Evolutionary conservation across 1,140 invertebrate genomes (phyloP).

Genomic region (Zaprionus vittiger): DNA sequence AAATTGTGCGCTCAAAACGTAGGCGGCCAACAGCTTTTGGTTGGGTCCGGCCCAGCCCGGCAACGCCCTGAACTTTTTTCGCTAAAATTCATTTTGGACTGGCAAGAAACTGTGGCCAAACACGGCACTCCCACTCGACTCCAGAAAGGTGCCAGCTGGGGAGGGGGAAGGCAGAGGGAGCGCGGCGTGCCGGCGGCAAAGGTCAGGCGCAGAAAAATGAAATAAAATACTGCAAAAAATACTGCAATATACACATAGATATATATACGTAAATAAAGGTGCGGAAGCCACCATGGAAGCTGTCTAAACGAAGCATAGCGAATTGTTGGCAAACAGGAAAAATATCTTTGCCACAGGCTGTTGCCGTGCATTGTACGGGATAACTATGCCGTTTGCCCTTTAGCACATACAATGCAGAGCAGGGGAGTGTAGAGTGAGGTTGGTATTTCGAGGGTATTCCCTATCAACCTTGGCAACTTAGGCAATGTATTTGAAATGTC

Average conservation of each 20-base stretch:
- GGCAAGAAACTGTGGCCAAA: conserved; percentile 65
- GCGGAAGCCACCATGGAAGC: conserved; percentile 40
- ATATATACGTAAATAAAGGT: conserved; percentile 33
- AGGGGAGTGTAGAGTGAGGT: background rate
- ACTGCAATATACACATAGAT: conserved; percentile 8
- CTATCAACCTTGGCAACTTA: conserved; percentile 13
- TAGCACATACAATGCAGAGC: background rate
- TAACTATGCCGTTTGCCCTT: background rate
- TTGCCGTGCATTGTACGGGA: conserved; percentile 8
- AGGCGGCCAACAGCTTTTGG: background rate
- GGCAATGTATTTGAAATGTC: background rate
- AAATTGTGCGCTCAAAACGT: conserved; percentile 39
- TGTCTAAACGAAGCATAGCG: conserved; percentile 31
- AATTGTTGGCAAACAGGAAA: conserved; percentile 44
- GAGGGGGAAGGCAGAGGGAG: background rate
- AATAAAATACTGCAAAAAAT: conserved; percentile 53
- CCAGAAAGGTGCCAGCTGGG: background rate
- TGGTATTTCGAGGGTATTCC: background rate
- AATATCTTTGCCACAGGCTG: conserved; percentile 6
- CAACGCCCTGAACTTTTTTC: conserved; percentile 48
- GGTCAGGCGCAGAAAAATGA: conserved; percentile 65
- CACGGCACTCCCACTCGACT: conserved; percentile 58
- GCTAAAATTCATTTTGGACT: conserved; percentile 34
- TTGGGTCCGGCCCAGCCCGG: background rate
- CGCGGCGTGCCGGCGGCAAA: conserved; percentile 31